Evolutionary conservation across 2,113 vertebrate genomes (phyloP), one percentile per base, ranked within the genome.

Genomic region (Percopsis transmontana): DNA sequence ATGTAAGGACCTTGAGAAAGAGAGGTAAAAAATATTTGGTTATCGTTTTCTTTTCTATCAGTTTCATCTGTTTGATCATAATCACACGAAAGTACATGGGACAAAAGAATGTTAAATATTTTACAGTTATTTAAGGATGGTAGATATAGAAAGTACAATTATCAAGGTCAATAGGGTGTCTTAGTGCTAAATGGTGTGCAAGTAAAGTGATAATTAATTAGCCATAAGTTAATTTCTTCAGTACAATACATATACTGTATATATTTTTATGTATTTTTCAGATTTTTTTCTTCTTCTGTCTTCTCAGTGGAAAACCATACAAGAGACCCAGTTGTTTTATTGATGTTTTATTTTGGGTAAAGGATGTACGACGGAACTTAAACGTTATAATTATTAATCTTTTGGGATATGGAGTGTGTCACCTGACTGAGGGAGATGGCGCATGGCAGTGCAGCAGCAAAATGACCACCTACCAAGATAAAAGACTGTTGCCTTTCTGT

Each of bases 381-480:
- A 68, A 16, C 55, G 16, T 62, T 53, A 58, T 40, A 44, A 64
- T 70, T 60, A 72, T 5, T 3, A 10, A n/a, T 55, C 62, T 76
- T 33, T 60, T 12, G 27, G 13, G 6, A 16, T 39, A 57, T 38
- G 47, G 54, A 24, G 16, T 14, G 38, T 40, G 7, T 18, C 60
- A 58, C 41, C 66, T 40, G 60, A 64, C 58, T 62, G 64, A 77
- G 60, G 74, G 75, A 86, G 88, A 40, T 5, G 11, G 78, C 68
- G 58, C 85, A 76, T 76, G 81, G 81, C 52, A 68, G 66, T 69
- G 66, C 53, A 70, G 33, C 72, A n/a, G n/a, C 19, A 2, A 19
- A 59, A 23, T 1, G 13, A 57, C 87, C 88, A 90, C 89, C 86
- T 82, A 90, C 80, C 44, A 14, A 80, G 87, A 81, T 88, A 84